phyloP scores from a whole-genome alignment of 1,140 invertebrate genomes.

The Colletes gigas region DNA sequence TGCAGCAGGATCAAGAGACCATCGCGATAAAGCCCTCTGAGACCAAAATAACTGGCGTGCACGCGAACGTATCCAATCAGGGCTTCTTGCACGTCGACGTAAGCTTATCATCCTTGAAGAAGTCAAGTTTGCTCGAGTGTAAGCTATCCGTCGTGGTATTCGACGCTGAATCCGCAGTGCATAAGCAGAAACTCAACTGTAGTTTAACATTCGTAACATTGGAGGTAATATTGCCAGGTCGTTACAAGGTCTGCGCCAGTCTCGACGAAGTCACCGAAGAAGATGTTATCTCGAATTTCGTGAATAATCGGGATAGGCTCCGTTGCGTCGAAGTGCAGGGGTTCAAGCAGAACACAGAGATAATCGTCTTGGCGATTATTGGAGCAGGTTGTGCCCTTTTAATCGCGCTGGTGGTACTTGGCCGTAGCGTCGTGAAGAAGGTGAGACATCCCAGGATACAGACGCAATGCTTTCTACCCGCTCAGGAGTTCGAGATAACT shows the following conservation, averaged over 20 bases:
- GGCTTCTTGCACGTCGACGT: conserved; percentile 72
- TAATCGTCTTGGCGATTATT: conserved; percentile 71
- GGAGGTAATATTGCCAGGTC: conserved; percentile 70
- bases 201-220: conserved; percentile 67
- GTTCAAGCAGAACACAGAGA: conserved; percentile 67
- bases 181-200: conserved; percentile 72
- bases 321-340: conserved; percentile 73
- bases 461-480: conserved; percentile 79
- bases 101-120: conserved; percentile 54
- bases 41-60: conserved; percentile 71
- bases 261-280: conserved; percentile 62
- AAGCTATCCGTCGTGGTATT: conserved; percentile 71
- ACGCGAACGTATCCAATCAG: conserved; percentile 73
- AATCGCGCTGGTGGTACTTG: conserved; percentile 61
- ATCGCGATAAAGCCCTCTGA: conserved; percentile 36
- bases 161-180: conserved; percentile 67
- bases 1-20: conserved; percentile 23
- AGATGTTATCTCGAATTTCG: conserved; percentile 26
- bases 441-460: conserved; percentile 69
- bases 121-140: conserved; percentile 57
- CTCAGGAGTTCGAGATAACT: conserved; percentile 79
- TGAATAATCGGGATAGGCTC: conserved; percentile 42
- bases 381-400: conserved; percentile 64
- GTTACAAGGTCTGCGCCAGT: conserved; percentile 77
- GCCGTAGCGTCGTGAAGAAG: conserved; percentile 68